phyloP scores from a whole-genome alignment of 1,140 invertebrate genomes.

The Bombyx mandarina region DNA sequence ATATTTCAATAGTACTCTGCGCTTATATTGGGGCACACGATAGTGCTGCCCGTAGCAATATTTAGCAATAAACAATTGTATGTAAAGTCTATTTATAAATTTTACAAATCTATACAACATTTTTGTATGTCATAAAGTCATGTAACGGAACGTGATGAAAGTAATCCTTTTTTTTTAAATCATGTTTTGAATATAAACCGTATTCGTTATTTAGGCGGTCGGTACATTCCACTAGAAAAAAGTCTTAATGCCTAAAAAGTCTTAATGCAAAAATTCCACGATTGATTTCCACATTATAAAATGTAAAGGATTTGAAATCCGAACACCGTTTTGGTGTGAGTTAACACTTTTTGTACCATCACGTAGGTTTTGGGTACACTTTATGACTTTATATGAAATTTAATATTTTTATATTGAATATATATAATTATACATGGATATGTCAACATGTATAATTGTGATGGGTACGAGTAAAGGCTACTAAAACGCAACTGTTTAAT shows the following conservation, averaged over 20 bases:
- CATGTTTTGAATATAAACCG: conserved; percentile 26
- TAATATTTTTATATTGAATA: conserved; percentile 72
- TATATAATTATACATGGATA: conserved; percentile 72
- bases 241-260: conserved; percentile 27
- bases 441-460: conserved; percentile 71
- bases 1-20: conserved; percentile 17
- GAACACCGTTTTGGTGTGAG: conserved; percentile 54
- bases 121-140: conserved; percentile 67
- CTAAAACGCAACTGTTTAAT: conserved; percentile 70
- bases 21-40: conserved; percentile 16
- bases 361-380: conserved; percentile 71
- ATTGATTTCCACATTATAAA: conserved; percentile 68
- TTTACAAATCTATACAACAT: conserved; percentile 69
- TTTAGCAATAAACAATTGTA: conserved; percentile 70
- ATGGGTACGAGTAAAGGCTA: conserved; percentile 65
- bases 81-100: conserved; percentile 71
- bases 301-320: conserved; percentile 59
- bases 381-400: conserved; percentile 72
- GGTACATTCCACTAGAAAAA: conserved; percentile 69
- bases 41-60: conserved; percentile 38
- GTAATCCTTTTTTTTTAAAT: conserved; percentile 56
- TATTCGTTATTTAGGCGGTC: conserved; percentile 67
- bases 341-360: conserved; percentile 66
- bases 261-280: conserved; percentile 62
- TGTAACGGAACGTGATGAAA: conserved; percentile 47